Base-by-base conservation (phyloP, 2,113 vertebrate species). In the Nesogale talazaci region DNA sequence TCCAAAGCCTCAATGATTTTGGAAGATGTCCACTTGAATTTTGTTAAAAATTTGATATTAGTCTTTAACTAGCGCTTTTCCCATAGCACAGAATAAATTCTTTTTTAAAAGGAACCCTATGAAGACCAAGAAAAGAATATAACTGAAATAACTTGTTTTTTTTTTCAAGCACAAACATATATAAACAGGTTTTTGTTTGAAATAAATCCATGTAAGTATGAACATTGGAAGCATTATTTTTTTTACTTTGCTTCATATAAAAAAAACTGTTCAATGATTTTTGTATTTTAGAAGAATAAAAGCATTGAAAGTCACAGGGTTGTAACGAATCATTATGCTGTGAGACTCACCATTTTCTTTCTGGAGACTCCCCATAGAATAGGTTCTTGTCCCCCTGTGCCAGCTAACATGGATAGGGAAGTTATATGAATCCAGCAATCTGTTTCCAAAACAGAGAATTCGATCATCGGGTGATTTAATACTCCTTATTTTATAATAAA, bases 371-470 rank as follows among this genome's bases (percentile, higher is more conserved):
- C 1, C 67, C 15, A 1, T 0, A 3, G 83, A 89, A 8, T 42
- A 36, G 40, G 69, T 59, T 29, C 1, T 7, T 4, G 27, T 27
- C 12, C 0, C 15, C 8, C 56, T 8, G 14, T 31, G 19, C 72
- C 92, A 59, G 15, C 22, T 42, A 46, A 27, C 1, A 12, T 31
- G 38, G 52, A 25, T 1, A 1, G 89, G 63, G 34, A 40, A 19
- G 63, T 4, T 0, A 29, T 20, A 19, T 52, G 61, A 79, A 22
- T 90, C 88, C 88, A 89, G 59, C 1, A 67, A 16, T 61, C 97
- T 97, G 88, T 88, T 89, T 92, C 46, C n/a, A 93, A 96, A 96
- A 95, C n/a, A 93, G 14, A 86, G 95, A 94, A 57, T 31, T 38
- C 80, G 17, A 88, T 86, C 1, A 72, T 40, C 89, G 22, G 85